phyloP scores from a whole-genome alignment of 2,888 invertebrate species.

The Toxonevra muliebris region DNA sequence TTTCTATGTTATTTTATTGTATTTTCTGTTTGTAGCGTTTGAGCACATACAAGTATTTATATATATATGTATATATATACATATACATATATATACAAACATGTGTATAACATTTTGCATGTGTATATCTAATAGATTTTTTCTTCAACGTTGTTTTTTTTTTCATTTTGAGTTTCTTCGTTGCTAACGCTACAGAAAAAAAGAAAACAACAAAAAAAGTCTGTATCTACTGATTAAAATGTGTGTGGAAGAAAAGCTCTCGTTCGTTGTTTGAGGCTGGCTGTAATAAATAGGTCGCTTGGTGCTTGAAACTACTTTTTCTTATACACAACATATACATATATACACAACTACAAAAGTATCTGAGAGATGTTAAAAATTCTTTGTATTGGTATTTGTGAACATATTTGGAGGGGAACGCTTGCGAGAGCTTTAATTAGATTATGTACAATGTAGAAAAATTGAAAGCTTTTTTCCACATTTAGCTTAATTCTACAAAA shows the following conservation, averaged over 20 bases:
- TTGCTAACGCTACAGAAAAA: neutral
- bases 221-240: neutral
- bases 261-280: neutral
- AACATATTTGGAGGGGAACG: too few species aligned
- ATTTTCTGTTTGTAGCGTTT: constrained; percentile 2
- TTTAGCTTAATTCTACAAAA: neutral
- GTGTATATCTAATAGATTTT: neutral
- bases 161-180: neutral
- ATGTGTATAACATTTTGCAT: constrained; percentile 2
- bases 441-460: neutral
- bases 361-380: neutral
- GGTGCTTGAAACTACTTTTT: constrained; percentile 12
- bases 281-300: constrained; percentile 4
- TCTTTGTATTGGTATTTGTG: neutral
- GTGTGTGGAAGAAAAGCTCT: neutral
- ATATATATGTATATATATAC: neutral
- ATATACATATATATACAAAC: constrained; percentile 1
- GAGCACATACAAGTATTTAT: neutral
- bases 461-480: neutral
- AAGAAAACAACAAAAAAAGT: neutral
- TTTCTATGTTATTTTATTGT: too few species aligned
- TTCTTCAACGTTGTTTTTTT: neutral
- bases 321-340: neutral
- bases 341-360: neutral
- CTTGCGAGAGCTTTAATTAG: too few species aligned